Evolutionary conservation across 2,113 vertebrate genomes (phyloP), one percentile per base, ranked within the genome.

Genomic region (Mirza zaza): DNA sequence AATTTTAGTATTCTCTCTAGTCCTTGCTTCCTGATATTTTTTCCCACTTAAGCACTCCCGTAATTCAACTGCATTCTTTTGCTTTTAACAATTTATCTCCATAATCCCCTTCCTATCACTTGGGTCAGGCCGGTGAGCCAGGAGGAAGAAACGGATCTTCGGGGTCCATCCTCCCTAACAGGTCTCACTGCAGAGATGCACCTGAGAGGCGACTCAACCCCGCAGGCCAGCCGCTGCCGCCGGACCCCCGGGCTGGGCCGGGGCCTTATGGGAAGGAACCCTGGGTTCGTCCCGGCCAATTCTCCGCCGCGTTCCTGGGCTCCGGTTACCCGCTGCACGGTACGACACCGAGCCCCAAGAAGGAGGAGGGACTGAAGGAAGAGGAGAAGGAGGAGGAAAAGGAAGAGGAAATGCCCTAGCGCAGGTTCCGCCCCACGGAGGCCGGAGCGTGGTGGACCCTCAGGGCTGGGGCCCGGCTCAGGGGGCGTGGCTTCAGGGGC

Each of bases 381-480:
- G 4, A 45, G 2, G 2, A 2, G 21, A 0, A 2, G 25, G 13
- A 9, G 50, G 23, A 4, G 8, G 10, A 1, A 6, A 2, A 73
- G 23, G 71, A 61, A 61, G 14, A 21, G 50, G 39, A 93, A 50
- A 23, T 1, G 39, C 59, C 9, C 34, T 5, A 0, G 1, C 5
- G 0, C 1, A 61, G 36, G 68, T 13, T 1, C 67, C 42, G 18
- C 61, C 48, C 77, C 3, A 1, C 13, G 4, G 1, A 0, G 34
- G 23, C 17, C 0, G 0, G 0, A n/a, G 27, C 79, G 17, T 0
- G 3, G 8, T 0, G 13, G 29, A 29, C 14, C 32, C 32, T 7
- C 8, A 4, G 2, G 10, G 1, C 7, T 0, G 27, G 65, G 65
- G 34, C n/a, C 1, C 3, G 34, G 10, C 57, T 29, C 14, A 1